phyloP scores from a whole-genome alignment of 2,113 vertebrate genomes.

The Podocnemis expansa region DNA sequence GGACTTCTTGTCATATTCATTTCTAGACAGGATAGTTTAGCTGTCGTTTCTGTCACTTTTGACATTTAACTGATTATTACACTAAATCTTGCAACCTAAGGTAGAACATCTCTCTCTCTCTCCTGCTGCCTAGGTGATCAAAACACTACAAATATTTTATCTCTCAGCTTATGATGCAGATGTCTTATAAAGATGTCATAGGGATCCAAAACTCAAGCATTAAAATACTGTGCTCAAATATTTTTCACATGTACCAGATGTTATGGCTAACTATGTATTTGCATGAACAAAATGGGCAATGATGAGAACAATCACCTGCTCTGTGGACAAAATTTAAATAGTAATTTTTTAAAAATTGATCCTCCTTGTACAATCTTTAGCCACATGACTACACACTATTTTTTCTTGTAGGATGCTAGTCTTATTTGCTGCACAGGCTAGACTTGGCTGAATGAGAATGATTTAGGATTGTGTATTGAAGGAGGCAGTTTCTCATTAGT shows the following conservation, averaged over 20 bases:
- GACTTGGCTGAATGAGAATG: too few relatives aligned
- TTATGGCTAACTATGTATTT: background rate
- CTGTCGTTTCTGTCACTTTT: conserved; percentile 9
- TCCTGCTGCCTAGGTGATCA: background rate
- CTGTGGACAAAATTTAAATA: background rate
- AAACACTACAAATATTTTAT: background rate
- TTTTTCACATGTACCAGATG: background rate
- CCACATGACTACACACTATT: background rate
- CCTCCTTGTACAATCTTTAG: background rate
- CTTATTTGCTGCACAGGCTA: too few relatives aligned
- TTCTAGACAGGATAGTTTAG: background rate
- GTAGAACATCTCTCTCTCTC: background rate
- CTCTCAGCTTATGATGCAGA: background rate
- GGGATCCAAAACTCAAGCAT: background rate
- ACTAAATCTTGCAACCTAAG: background rate
- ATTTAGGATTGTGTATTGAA: too few relatives aligned
- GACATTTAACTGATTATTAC: background rate
- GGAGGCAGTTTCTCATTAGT: too few relatives aligned
- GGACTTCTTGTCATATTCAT: background rate
- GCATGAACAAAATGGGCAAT: background rate
- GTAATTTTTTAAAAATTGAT: background rate
- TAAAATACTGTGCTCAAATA: background rate
- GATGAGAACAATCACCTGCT: background rate
- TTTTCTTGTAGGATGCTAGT: too few relatives aligned
- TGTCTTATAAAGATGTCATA: background rate